Conservation (phyloP, 2,888 invertebrate genomes). For the Melanostoma scalare region DNA sequence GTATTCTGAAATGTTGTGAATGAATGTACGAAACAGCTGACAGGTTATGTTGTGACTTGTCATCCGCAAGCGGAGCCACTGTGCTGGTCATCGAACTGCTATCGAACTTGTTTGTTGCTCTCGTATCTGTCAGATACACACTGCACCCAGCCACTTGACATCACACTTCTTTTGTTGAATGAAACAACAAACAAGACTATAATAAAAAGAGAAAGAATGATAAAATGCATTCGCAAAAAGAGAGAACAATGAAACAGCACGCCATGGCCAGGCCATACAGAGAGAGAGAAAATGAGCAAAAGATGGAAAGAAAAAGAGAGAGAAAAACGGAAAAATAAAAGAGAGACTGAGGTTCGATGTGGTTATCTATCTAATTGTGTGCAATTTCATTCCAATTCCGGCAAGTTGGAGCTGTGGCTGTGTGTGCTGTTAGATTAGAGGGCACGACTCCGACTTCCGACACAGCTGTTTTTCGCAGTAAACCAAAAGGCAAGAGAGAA, state of each 20-base stretch:
- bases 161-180: conserved; percentile 46
- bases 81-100: conserved; percentile 71
- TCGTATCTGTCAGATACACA: conserved; percentile 67
- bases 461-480: conserved; percentile 70
- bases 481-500: conserved; percentile 29
- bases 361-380: conserved; percentile 55
- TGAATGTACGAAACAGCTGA: conserved; percentile 67
- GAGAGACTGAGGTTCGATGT: conserved; percentile 37
- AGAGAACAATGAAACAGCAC: conserved; percentile 6
- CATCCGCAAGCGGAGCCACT: conserved; percentile 54
- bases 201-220: conserved; percentile 38
- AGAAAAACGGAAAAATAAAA: not conserved
- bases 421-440: conserved; percentile 63
- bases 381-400: conserved; percentile 66
- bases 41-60: conserved; percentile 48
- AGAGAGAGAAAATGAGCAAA: not conserved
- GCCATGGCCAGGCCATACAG: not conserved
- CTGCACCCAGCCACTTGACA: conserved; percentile 54
- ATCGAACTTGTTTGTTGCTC: conserved; percentile 71
- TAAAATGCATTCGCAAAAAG: conserved; percentile 29
- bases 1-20: conserved; percentile 57
- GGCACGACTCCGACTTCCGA: conserved; percentile 66
- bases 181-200: conserved; percentile 33
- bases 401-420: conserved; percentile 37
- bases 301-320: conserved; percentile 4